phyloP scores from a whole-genome alignment of 2,113 vertebrate species.

The Callipepla squamata region DNA sequence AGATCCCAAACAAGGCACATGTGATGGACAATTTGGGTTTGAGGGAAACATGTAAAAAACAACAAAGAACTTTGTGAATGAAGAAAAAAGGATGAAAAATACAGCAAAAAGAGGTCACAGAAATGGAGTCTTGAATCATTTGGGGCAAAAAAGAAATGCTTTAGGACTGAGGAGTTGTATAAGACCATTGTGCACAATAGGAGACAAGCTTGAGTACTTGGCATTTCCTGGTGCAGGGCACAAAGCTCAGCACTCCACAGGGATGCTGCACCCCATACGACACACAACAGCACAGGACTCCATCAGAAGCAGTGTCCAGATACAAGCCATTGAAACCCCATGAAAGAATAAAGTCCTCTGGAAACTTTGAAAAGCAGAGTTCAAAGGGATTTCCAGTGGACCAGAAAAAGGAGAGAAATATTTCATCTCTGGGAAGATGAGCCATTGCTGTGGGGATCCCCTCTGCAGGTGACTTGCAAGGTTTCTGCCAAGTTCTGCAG shows the following conservation, averaged over 20 bases:
- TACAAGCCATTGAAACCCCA: not conserved
- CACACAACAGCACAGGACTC: not conserved
- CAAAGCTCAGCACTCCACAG: not conserved
- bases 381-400: not conserved
- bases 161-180: not conserved
- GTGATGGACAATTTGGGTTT: not conserved
- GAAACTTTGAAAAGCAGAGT: not conserved
- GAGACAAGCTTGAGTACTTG: not conserved
- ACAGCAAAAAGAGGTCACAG: accelerated
- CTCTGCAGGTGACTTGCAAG: accelerated
- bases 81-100: not conserved
- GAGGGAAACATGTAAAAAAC: not conserved
- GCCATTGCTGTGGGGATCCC: not conserved
- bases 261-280: not conserved
- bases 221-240: not conserved
- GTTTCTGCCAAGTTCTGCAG: not conserved
- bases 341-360: not conserved
- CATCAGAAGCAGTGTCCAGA: not conserved
- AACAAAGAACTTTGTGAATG: not conserved
- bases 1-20: not conserved
- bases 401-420: not conserved
- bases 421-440: not conserved
- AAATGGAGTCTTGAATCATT: not conserved
- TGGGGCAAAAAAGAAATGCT: not conserved
- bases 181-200: not conserved